Base-by-base conservation (phyloP, 2,113 vertebrate species). In the Peromyscus californicus region DNA sequence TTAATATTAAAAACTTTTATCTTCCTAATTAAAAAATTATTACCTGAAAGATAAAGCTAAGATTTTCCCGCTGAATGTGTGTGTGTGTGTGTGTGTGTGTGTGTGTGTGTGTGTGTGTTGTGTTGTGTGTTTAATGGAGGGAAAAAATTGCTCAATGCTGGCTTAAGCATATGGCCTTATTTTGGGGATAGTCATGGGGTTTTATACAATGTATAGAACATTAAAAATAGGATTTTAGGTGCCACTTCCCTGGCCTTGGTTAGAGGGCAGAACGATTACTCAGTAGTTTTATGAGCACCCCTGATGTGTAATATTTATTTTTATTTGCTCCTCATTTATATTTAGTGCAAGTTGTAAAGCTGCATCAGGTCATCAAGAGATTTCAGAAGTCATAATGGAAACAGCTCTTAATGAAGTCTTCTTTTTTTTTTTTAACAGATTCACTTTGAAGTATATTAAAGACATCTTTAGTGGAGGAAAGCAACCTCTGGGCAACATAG, bases 321-420 rank as follows among this genome's bases (percentile, higher is more conserved):
- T 97, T 97, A 97, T 98, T 98, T 97, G 93, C 69, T 96, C 78
- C 90, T 94, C 89, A 89, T 96, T 98, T 97, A 97, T 98, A 96
- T 98, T 97, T 97, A 97, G 91, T 94, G 63, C 48, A 22, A 88
- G 86, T 92, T 95, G 48, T 98, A 97, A 98, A 98, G 94, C 67
- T 91, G 19, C 51, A 84, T 51, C 96, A 96, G 91, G 42, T 86
- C 94, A 83, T 96, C 93, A 97, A 94, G 91, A 91, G 82, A 96
- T 79, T 94, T 98, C 89, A 89, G 85, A 94, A 93, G 78, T 96
- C 79, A 93, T 90, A 95, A 97, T 93, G 57, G 75, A 42, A 96
- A 94, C 5, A 87, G 76, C 29, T 94, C 83, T 96, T 96, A 95
- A 97, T 94, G 89, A 95, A 72, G 45, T 45, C 76, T 67, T 29